These are phyloP conservation scores for Monochamus alternatus DNA, from an alignment of 2,888 invertebrate genomes.

Conservation along the genomic window DNA sequence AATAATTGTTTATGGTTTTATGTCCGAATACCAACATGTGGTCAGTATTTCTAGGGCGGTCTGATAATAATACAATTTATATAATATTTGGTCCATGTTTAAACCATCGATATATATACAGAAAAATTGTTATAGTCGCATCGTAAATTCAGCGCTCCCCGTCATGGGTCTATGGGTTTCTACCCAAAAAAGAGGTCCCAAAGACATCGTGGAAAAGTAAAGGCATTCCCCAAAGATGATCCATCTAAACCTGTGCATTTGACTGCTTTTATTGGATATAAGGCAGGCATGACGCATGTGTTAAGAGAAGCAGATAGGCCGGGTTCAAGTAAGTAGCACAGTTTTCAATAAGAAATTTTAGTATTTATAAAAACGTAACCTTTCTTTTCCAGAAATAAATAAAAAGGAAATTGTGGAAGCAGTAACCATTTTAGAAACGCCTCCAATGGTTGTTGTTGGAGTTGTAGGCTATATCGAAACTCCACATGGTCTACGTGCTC, in stretches of 20 bases:
- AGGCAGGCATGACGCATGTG: slow-evolving; percentile 99
- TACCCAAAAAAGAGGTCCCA: slow-evolving; percentile 98
- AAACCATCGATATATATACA: neutral
- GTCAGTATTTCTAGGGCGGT: slow-evolving; percentile 83
- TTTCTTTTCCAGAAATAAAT: slow-evolving; percentile 87
- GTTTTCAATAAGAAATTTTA: neutral
- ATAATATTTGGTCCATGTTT: neutral
- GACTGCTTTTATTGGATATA: slow-evolving; percentile 98
- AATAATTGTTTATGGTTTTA: slow-evolving; percentile 77
- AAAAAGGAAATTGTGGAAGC: slow-evolving; percentile 99
- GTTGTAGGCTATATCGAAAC: slow-evolving; percentile 99
- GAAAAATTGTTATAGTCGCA: slow-evolving; percentile 86
- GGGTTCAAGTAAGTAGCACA: slow-evolving; percentile 91
- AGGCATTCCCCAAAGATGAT: slow-evolving; percentile 99
- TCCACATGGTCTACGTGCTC: slow-evolving; percentile 94
- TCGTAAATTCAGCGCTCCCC: slow-evolving; percentile 99
- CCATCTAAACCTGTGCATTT: slow-evolving; percentile 96
- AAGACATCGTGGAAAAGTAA: slow-evolving; percentile 98
- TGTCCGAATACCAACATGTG: slow-evolving; percentile 76
- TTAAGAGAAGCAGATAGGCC: slow-evolving; percentile 98
- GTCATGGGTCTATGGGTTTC: slow-evolving; percentile 99
- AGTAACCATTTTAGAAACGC: slow-evolving; percentile 97
- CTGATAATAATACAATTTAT: slow-evolving; percentile 72
- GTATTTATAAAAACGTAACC: neutral
- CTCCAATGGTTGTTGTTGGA: slow-evolving; percentile 98